Evolutionary conservation across 2,797 vertebrate genomes (phyloP), one percentile per base, ranked within the genome.

Genomic region (Microtus californicus): DNA sequence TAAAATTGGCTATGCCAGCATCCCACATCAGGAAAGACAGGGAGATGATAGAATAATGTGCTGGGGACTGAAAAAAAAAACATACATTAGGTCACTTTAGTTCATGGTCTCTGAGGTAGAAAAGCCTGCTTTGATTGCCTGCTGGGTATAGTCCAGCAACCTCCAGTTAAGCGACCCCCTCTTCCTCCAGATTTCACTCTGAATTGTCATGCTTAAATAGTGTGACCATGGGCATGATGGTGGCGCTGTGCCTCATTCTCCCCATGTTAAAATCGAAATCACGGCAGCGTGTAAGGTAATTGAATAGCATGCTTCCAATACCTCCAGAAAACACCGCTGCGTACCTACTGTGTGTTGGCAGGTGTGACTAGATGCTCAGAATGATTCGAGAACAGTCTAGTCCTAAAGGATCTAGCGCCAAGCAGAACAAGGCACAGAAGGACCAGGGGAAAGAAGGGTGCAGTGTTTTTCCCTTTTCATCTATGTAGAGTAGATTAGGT

Each of bases 1-100:
- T 93, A 86, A 95, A 97, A 86, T 96, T 82, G 94, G 93, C 56
- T 54, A 43, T 86, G 61, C 93, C 85, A 81, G 34, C 89, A 94
- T 31, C 89, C 76, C 82, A 78, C 54, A 77, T 87, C 80, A 56
- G 48, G 83, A 54, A 21, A 43, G 90, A 78, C 0, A 15, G 0
- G 79, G 82, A 45, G 31, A 31, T 43, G 74, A 69, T 23, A 29
- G 43, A 67, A 56, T 77, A 51, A 34, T 1, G 2, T 34, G 40
- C 61, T 69, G 63, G 89, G 43, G 11, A 27, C 43, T 2, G 12
- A 37, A 61, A 71, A 69, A 23, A 56, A 56, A 82, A 43, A 19
- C 56, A 37, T 8, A 37, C 37, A n/a, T 77, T n/a, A 7, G 34
- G 29, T 89, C n/a, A 51, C 74, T 90, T 73, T 43, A 34, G 51